These are phyloP conservation scores for Caenorhabditis inopinata DNA, from an alignment of 1,140 invertebrate species.

Conservation along the genomic window DNA sequence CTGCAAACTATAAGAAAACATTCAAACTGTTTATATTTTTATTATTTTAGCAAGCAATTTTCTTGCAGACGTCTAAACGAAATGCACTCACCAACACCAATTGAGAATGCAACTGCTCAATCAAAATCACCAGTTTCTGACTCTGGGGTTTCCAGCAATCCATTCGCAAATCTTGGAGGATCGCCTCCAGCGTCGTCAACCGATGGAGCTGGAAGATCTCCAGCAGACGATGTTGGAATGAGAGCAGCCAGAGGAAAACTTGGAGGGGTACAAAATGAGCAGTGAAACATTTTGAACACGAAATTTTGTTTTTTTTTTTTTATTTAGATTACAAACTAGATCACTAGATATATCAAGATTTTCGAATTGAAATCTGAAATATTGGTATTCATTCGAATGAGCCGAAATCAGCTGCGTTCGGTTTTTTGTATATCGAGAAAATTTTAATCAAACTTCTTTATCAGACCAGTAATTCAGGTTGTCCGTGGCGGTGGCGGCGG, in stretches of 20 bases:
- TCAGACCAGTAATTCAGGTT: neutral
- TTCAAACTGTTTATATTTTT: too few species aligned
- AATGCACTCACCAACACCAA: conserved; percentile 3
- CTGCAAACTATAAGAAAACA: too few species aligned
- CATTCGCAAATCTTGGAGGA: conserved; percentile 4
- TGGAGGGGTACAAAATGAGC: conserved; percentile 34
- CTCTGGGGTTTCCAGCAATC: neutral
- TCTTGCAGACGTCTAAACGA: conserved; percentile 14
- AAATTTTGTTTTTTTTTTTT: neutral
- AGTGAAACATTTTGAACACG: neutral
- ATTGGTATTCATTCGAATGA: too few species aligned
- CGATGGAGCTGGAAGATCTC: neutral
- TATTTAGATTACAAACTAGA: too few species aligned
- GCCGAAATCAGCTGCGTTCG: too few species aligned
- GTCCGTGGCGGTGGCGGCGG: conserved; percentile 36
- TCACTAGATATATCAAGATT: too few species aligned
- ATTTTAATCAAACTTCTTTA: too few species aligned
- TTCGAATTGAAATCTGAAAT: too few species aligned
- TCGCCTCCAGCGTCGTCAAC: neutral
- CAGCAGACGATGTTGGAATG: conserved; percentile 34
- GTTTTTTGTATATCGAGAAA: too few species aligned
- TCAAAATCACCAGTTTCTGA: neutral
- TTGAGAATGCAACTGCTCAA: neutral
- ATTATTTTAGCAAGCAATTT: too few species aligned
- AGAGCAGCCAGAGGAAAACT: conserved; percentile 40